phyloP scores from a whole-genome alignment of 2,113 vertebrate genomes.

The Actinemys pallida region DNA sequence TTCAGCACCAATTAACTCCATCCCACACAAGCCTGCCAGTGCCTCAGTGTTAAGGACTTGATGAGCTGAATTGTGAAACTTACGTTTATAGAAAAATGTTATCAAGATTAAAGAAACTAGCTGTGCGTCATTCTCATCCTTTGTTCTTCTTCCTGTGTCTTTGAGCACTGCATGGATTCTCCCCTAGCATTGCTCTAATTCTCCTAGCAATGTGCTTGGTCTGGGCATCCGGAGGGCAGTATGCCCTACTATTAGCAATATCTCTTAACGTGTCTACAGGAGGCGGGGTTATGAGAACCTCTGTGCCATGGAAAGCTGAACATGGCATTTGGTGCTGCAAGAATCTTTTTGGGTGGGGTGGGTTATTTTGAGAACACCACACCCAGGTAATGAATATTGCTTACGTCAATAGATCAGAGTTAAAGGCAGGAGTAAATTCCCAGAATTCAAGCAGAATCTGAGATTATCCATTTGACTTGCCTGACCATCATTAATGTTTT shows the following conservation, averaged over 20 bases:
- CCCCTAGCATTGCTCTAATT: fast-evolving
- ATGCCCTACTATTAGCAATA: background rate
- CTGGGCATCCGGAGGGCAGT: background rate
- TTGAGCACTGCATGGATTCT: fast-evolving
- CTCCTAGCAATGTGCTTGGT: background rate
- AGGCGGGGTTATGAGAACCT: background rate
- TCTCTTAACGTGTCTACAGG: fast-evolving
- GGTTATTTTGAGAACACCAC: background rate
- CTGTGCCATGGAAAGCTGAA: background rate
- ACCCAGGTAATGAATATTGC: fast-evolving
- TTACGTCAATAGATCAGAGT: background rate
- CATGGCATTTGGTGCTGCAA: background rate
- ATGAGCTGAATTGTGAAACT: background rate
- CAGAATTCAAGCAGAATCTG: background rate
- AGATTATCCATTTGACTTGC: background rate
- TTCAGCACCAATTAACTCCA: fast-evolving
- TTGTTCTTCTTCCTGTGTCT: background rate
- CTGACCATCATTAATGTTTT: fast-evolving
- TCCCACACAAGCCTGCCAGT: fast-evolving
- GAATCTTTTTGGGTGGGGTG: background rate
- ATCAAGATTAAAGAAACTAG: fast-evolving
- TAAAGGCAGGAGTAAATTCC: background rate
- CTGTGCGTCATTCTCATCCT: background rate
- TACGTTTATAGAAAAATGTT: background rate
- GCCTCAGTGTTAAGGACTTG: fast-evolving